A percentile compares a stretch with the other conserved stretches of the same genome.
These are phyloP conservation scores for Hyperopisus bebe DNA, from an alignment of 2,113 vertebrate genomes.

Conservation along the genomic window DNA sequence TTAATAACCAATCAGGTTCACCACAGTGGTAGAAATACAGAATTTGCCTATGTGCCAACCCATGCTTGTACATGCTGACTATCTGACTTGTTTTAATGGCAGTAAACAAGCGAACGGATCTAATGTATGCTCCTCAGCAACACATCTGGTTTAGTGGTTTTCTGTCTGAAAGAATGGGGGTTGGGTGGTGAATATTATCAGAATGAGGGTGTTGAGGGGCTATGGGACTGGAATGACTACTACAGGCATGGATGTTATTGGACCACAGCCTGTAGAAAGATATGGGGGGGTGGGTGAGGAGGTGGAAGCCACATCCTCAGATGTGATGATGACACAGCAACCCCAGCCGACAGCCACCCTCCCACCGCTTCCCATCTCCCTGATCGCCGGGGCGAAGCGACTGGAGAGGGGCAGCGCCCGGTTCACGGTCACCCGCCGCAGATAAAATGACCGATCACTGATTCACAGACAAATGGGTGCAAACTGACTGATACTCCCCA, in stretches of 20 bases:
- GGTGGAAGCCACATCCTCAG: background rate
- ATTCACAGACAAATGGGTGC: background rate
- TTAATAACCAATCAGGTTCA: background rate
- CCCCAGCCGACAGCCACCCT: background rate
- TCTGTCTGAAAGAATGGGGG: background rate
- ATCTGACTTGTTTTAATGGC: background rate
- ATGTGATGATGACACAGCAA: slow-evolving; percentile 23
- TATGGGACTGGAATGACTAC: background rate
- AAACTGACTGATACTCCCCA: slow-evolving; percentile 2
- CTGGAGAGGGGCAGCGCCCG: background rate
- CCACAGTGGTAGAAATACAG: background rate
- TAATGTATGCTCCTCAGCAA: background rate
- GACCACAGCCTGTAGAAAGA: background rate
- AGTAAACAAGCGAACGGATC: background rate
- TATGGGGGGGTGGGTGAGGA: background rate
- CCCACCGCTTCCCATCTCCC: background rate
- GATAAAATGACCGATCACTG: background rate
- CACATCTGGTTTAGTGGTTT: slow-evolving; percentile 1
- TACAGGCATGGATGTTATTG: slow-evolving; percentile 7
- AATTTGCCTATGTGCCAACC: background rate
- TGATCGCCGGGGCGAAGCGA: background rate
- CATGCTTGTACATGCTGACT: background rate
- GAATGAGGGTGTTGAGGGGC: background rate
- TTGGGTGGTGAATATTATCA: background rate
- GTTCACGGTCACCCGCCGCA: background rate